phyloP scores from a whole-genome alignment of 2,113 vertebrate species.

The Alces alces region DNA sequence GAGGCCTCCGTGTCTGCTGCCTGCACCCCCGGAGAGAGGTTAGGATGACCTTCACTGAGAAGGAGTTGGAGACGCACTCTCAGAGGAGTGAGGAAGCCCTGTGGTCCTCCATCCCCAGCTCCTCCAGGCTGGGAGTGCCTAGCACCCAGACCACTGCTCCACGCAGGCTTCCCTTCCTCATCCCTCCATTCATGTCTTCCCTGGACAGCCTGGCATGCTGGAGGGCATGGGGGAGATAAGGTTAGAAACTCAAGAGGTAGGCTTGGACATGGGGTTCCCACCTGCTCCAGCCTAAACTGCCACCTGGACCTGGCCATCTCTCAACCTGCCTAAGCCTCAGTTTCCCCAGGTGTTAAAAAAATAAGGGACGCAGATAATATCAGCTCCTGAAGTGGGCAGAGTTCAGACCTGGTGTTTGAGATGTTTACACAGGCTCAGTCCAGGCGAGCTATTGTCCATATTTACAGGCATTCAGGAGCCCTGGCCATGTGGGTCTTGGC shows the following conservation, averaged over 20 bases:
- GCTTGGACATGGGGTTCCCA: background rate
- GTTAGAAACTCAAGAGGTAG: background rate
- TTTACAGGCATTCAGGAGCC: background rate
- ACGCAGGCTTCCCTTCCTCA: accelerated
- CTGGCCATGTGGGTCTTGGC: accelerated
- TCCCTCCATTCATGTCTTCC: too few relatives aligned
- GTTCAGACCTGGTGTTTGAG: background rate
- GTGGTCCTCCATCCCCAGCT: background rate
- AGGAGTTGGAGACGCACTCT: background rate
- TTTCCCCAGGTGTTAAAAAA: background rate
- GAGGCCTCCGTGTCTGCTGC: background rate
- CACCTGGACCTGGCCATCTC: background rate
- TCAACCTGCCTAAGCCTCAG: background rate
- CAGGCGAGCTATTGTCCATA: too few relatives aligned
- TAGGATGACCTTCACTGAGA: background rate
- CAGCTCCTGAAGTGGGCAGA: background rate
- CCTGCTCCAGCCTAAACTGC: too few relatives aligned
- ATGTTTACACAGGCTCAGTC: background rate
- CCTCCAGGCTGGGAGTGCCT: background rate
- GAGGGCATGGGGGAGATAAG: accelerated
- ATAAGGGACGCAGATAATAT: background rate
- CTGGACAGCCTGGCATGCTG: accelerated
- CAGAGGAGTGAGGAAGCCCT: background rate
- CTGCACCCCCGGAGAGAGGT: accelerated
- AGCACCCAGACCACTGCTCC: background rate